Evolutionary conservation across 2,113 vertebrate genomes (phyloP), one percentile per base, ranked within the genome.

Genomic region (Epinephelus cyanopodus): DNA sequence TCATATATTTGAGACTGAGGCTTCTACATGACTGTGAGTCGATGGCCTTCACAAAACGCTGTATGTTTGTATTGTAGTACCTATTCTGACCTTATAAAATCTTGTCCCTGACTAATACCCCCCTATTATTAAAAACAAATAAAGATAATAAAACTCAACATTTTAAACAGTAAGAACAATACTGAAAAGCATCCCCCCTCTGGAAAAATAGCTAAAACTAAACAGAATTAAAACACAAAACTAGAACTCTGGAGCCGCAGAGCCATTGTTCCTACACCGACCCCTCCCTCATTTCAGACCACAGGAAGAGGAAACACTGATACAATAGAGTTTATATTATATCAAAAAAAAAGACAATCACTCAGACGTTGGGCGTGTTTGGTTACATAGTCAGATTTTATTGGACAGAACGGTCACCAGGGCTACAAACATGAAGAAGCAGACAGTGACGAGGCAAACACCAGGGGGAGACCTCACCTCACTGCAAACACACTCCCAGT

Each of bases 321-420:
- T 19, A 50, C 27, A 60, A 58, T 18, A 53, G n/a, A 33, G 48
- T 48, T 37, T 1, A 60, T 4, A 48, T 5, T 4, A 50, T 50
- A 50, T 50, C 17, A 18, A 4, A 47, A 15, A 29, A 45, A 62
- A 1, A 13, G 11, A 14, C 33, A 37, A 7, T 6, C 33, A 37
- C 6, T 6, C 33, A 37, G 33, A 13, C 48, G 8, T 5, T 1
- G n/a, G 27, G 64, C 3, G 5, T 13, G 74, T 68, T 89, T 88
- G 84, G 92, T 91, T 93, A 94, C 89, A 93, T 91, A 81, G 85
- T 93, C 87, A 85, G 87, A 92, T 92, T 94, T 95, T 93, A 95
- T 92, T 95, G 92, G 92, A 94, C 92, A 93, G 88, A 92, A 92
- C 77, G 77, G 89, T 93, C 89, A 95, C 92, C 92, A 92, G 90